These are phyloP conservation scores for Saccostrea glomerata DNA, from an alignment of 1,140 invertebrate genomes.

Conservation along the genomic window DNA sequence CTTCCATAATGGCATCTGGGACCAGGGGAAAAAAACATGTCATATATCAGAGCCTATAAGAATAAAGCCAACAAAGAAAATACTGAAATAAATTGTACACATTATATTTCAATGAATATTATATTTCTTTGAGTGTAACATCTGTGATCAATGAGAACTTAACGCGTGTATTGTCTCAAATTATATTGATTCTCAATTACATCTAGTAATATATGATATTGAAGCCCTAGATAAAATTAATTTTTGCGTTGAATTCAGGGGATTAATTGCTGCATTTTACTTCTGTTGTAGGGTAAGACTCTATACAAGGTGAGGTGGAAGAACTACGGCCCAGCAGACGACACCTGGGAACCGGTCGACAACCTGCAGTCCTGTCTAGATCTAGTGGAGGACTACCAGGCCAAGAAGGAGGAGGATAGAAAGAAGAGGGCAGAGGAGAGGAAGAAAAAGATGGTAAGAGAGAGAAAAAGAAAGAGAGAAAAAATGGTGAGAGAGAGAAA, in stretches of 20 bases:
- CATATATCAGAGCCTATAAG: too few species aligned
- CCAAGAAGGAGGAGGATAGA: slow-evolving; percentile 64
- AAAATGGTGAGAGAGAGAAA: slow-evolving; percentile 55
- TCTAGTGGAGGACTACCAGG: slow-evolving; percentile 73
- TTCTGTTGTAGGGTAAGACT: slow-evolving; percentile 80
- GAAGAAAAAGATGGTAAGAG: slow-evolving; percentile 62
- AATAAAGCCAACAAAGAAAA: not conserved
- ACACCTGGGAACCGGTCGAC: slow-evolving; percentile 90
- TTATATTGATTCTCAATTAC: not conserved
- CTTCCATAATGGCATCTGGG: not conserved
- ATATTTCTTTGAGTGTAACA: not conserved
- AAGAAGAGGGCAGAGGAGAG: slow-evolving; percentile 66
- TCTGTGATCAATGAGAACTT: not conserved
- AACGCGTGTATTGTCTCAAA: not conserved
- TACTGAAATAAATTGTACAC: not conserved
- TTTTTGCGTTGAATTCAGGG: not conserved
- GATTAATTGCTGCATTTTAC: not conserved
- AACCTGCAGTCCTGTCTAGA: slow-evolving; percentile 81
- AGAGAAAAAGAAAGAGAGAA: not conserved
- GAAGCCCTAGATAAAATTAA: not conserved
- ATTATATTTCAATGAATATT: not conserved
- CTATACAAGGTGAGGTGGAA: slow-evolving; percentile 91
- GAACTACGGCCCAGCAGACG: slow-evolving; percentile 85
- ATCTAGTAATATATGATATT: not conserved
- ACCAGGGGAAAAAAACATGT: not conserved